phyloP scores from a whole-genome alignment of 2,888 invertebrate species.

The Quadroppia sp. region DNA sequence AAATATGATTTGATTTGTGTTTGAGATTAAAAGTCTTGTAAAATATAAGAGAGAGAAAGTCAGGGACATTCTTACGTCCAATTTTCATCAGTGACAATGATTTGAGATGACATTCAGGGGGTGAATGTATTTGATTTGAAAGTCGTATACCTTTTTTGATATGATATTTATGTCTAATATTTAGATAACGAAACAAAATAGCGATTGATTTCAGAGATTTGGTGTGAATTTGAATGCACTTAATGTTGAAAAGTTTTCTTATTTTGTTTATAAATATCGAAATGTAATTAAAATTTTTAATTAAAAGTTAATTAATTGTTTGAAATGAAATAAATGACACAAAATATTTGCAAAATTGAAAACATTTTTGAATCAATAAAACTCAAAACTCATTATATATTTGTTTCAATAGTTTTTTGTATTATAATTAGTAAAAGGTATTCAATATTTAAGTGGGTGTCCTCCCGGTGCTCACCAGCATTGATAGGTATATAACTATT shows the following conservation, averaged over 20 bases:
- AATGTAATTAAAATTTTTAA: not conserved
- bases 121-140: not conserved
- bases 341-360: not conserved
- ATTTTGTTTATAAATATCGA: too few relatives aligned
- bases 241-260: too few relatives aligned
- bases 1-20: not conserved
- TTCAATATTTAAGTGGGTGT: too few relatives aligned
- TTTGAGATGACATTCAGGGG: not conserved
- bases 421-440: too few relatives aligned
- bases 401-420: too few relatives aligned
- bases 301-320: too few relatives aligned
- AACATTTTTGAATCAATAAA: not conserved
- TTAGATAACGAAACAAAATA: too few relatives aligned
- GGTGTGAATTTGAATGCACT: not conserved
- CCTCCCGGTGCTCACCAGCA: too few relatives aligned
- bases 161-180: not conserved
- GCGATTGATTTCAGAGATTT: not conserved
- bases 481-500: too few relatives aligned
- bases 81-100: not conserved
- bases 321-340: not conserved
- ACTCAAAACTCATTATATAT: too few relatives aligned
- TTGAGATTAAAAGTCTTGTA: not conserved
- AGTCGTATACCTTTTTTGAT: not conserved
- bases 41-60: not conserved
- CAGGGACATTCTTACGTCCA: too few relatives aligned